Evolutionary conservation across 2,888 invertebrate species (phyloP), one percentile per base, ranked within the genome.

Genomic region (Idaea dimidiata): DNA sequence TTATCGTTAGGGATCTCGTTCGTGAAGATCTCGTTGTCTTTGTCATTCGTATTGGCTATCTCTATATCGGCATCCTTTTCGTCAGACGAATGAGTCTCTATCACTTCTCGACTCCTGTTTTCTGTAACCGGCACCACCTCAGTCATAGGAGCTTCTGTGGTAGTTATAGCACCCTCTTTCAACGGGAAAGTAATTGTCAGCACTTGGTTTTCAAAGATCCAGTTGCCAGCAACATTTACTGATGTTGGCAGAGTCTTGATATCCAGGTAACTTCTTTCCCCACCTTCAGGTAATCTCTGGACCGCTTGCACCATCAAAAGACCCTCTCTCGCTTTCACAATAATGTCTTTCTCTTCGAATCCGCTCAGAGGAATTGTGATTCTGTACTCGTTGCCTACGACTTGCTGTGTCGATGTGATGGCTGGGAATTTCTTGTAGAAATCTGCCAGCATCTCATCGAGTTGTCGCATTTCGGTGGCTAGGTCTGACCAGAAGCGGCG

Each of bases 281-380:
- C 66, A 0, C 70, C 77, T 1, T 59, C 75, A 0, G 67, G 59
- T 1, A 53, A 63, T 24, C 77, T 79, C 62, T 82, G 84, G 0
- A 74, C 69, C 1, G 91, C 91, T 67, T 89, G 88, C 32, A 90
- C 76, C 87, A 89, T 87, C 54, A 90, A 63, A 24, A 86, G 59
- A 0, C 88, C 87, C 17, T 80, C 79, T 6, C 81, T 82, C 0
- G 88, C 89, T 62, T 91, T 91, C 8, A 91, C 90, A 0, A 80
- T 72, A 10, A 91, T 84, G 7, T 91, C 90, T 24, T 84, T 84
- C 59, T 88, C 87, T 0, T 86, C 78, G 62, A 80, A 91, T 0
- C 83, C 87, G 6, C 66, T 33, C 0, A 91, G 65, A 0, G 79
- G 68, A 5, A 91, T 80, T 0, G 74, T 81, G 1, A 91, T 71